phyloP scores from a whole-genome alignment of 35 echinoderm and acorn worm genomes.

The Diadema setosum region DNA sequence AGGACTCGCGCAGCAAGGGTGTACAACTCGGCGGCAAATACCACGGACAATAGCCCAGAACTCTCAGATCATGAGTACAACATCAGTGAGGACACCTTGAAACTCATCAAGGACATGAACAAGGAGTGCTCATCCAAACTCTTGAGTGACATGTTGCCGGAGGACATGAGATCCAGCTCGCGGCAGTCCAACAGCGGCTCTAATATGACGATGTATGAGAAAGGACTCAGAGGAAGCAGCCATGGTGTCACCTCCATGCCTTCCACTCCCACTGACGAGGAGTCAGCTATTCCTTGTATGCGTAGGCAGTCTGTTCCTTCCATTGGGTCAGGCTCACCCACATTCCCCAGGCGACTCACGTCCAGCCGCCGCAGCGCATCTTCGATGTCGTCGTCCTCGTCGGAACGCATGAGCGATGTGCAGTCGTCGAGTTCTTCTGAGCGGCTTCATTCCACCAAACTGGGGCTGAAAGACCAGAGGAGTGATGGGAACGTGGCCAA shows the following conservation, averaged over 20 bases:
- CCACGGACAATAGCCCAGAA: constrained; percentile 61
- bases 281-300: not conserved
- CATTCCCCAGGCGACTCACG: constrained; percentile 35
- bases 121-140: constrained; percentile 62
- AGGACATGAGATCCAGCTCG: not conserved
- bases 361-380: constrained; percentile 30
- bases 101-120: constrained; percentile 66
- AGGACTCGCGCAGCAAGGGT: not conserved
- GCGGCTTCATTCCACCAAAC: constrained; percentile 21
- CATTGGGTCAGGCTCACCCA: not conserved
- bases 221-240: constrained; percentile 1
- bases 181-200: not conserved
- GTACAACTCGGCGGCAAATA: not conserved
- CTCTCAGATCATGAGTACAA: constrained; percentile 46
- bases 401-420: constrained; percentile 52
- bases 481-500: not conserved
- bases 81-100: constrained; percentile 58
- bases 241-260: constrained; percentile 17
- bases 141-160: constrained; percentile 39
- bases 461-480: constrained; percentile 8
- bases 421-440: constrained; percentile 71
- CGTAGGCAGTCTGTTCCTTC: constrained; percentile 11
- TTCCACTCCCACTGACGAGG: constrained; percentile 26
- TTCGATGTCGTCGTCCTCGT: constrained; percentile 65
- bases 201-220: not conserved